A percentile compares a stretch with the other conserved stretches of the same genome.
phyloP scores from a whole-genome alignment of 2,888 invertebrate species.

The Cryptus armator region DNA sequence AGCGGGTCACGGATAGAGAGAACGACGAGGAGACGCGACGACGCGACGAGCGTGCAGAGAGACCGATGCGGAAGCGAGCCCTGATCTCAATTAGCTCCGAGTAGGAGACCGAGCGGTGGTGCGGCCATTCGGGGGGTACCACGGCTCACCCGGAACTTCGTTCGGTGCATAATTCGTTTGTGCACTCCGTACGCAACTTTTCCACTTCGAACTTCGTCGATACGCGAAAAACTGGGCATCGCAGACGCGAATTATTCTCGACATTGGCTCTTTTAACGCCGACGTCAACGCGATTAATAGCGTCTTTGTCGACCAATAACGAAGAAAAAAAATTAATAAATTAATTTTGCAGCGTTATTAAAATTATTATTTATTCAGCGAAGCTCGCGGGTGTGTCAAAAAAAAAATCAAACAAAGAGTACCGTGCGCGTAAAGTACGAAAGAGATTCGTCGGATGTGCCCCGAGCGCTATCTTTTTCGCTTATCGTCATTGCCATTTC shows the following conservation, averaged over 20 bases:
- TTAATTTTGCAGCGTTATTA: too few species aligned
- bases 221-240: not conserved
- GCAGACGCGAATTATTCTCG: not conserved
- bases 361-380: not conserved
- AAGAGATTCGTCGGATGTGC: slow-evolving; percentile 26
- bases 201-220: not conserved
- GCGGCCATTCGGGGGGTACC: not conserved
- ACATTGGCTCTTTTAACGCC: not conserved
- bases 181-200: slow-evolving; percentile 9
- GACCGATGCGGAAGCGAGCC: slow-evolving; percentile 54
- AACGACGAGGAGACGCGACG: slow-evolving; percentile 7
- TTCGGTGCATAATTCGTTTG: slow-evolving; percentile 64
- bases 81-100: slow-evolving; percentile 61
- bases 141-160: slow-evolving; percentile 61
- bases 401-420: not conserved
- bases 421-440: not conserved
- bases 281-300: not conserved
- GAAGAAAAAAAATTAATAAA: too few species aligned
- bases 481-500: slow-evolving; percentile 44
- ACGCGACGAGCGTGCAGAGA: slow-evolving; percentile 25
- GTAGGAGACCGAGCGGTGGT: not conserved
- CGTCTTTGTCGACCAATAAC: not conserved
- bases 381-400: not conserved
- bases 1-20: slow-evolving; percentile 37
- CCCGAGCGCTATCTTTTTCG: slow-evolving; percentile 28